Evolutionary conservation across 2,888 invertebrate genomes (phyloP).

Genomic region (Napeogenes inachia): DNA sequence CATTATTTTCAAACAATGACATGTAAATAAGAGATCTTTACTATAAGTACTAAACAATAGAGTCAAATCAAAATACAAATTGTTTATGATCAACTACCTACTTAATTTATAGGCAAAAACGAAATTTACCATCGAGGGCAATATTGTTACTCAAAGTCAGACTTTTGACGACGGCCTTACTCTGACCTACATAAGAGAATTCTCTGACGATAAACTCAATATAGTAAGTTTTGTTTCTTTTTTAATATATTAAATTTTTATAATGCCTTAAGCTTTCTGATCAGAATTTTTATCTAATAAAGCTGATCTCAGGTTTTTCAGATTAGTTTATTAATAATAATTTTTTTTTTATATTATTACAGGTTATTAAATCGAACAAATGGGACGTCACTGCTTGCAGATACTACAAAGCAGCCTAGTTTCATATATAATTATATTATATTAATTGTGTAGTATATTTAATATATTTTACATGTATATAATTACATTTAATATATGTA

Average conservation of each 20-base stretch:
- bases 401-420: constrained; percentile 33
- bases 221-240: constrained; percentile 41
- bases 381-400: constrained; percentile 43
- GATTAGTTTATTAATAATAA: background rate
- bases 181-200: constrained; percentile 46
- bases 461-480: too few relatives aligned
- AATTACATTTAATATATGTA: too few relatives aligned
- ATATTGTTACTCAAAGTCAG: constrained; percentile 46
- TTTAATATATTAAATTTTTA: too few relatives aligned
- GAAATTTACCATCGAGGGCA: constrained; percentile 46
- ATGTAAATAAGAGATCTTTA: too few relatives aligned
- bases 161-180: constrained; percentile 33
- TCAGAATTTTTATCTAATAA: too few relatives aligned
- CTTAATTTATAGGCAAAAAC: constrained; percentile 43
- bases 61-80: too few relatives aligned
- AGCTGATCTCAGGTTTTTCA: too few relatives aligned
- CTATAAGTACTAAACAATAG: too few relatives aligned
- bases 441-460: background rate
- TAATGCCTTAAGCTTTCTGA: too few relatives aligned
- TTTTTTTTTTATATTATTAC: constrained; percentile 28
- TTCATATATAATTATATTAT: constrained; percentile 9
- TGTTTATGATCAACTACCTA: background rate
- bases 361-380: constrained; percentile 35
- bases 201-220: constrained; percentile 42
- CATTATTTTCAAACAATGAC: too few relatives aligned